Conservation (phyloP, 2,113 vertebrate genomes). For the Aythya baeri region DNA sequence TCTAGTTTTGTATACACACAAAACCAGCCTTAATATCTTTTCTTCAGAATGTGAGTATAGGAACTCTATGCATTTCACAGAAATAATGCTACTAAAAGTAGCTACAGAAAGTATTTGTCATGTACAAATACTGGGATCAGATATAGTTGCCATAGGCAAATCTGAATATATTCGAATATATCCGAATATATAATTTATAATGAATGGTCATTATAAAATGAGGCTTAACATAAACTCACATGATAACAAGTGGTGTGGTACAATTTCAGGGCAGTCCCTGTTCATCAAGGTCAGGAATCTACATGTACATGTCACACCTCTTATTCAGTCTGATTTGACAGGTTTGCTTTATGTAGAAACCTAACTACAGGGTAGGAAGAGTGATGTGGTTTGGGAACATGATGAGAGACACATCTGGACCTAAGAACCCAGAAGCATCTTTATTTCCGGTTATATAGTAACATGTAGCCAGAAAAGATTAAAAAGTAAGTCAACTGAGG, state of each 20-base stretch:
- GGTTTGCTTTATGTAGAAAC: not conserved
- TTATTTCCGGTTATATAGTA: not conserved
- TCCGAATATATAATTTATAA: not conserved
- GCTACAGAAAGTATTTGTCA: not conserved
- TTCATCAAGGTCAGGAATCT: not conserved
- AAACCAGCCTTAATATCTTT: not conserved
- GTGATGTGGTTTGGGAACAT: not conserved
- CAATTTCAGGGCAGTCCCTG: not conserved
- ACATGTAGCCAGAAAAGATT: not conserved
- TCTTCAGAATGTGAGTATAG: not conserved
- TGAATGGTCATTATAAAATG: not conserved
- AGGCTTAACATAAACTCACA: not conserved
- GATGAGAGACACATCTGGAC: not conserved
- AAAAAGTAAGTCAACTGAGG: not conserved
- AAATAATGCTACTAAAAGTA: not conserved
- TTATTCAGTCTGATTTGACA: not conserved
- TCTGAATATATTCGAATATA: not conserved
- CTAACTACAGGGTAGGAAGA: not conserved
- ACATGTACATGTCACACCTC: not conserved
- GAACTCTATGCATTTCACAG: not conserved
- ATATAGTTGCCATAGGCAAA: not conserved
- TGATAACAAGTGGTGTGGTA: not conserved
- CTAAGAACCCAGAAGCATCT: accelerated
- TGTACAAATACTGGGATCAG: not conserved
- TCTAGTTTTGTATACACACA: not conserved